Evolutionary conservation across 1,140 invertebrate species (phyloP).

Genomic region (Subanguina moxae): DNA sequence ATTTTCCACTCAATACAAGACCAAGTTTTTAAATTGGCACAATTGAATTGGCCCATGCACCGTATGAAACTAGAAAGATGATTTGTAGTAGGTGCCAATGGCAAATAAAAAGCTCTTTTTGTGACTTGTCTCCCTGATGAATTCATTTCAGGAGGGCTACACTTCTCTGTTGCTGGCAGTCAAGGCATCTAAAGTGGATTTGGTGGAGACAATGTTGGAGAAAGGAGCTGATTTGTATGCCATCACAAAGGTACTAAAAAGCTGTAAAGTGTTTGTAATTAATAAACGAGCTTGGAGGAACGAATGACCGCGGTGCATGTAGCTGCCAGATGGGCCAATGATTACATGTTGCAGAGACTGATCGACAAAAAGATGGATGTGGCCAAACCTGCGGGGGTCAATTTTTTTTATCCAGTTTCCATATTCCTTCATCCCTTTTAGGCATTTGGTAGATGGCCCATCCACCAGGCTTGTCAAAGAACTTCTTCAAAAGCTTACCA

Average conservation of each 20-base stretch:
- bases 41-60: too few relatives aligned
- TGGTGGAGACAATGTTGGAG: conserved; percentile 44
- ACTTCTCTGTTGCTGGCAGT: conserved; percentile 52
- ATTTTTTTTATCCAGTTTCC: neutral
- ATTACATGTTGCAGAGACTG: conserved; percentile 42
- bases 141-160: conserved; percentile 50
- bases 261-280: conserved; percentile 22
- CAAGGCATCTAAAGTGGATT: conserved; percentile 38
- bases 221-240: conserved; percentile 50
- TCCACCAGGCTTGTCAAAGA: neutral
- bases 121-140: too few relatives aligned
- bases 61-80: too few relatives aligned
- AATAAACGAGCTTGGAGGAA: conserved; percentile 39
- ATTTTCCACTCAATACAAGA: too few relatives aligned
- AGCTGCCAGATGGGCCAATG: conserved; percentile 48
- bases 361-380: conserved; percentile 38
- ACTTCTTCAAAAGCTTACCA: neutral
- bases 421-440: neutral
- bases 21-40: too few relatives aligned
- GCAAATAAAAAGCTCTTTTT: too few relatives aligned
- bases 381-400: conserved; percentile 47
- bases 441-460: neutral
- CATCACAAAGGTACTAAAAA: conserved; percentile 41
- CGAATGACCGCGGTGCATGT: conserved; percentile 49
- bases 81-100: too few relatives aligned